phyloP scores from a whole-genome alignment of 2,113 vertebrate genomes.

The Cacatua alba region DNA sequence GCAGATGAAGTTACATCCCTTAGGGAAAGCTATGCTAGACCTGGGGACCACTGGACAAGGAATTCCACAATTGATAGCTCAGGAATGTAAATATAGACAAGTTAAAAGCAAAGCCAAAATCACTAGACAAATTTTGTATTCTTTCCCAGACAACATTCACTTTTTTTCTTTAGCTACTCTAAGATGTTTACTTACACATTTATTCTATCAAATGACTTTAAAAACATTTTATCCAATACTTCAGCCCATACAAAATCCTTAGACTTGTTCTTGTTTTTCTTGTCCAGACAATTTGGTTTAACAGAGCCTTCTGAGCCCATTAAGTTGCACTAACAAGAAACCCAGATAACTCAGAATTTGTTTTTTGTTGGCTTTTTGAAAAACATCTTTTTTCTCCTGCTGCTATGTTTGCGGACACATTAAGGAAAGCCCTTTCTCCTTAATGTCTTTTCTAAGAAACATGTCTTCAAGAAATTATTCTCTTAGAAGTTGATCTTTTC shows the following conservation, averaged over 20 bases:
- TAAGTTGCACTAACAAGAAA: neutral
- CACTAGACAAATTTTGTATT: neutral
- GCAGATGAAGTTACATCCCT: slow-evolving; percentile 61
- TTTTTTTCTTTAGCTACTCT: neutral
- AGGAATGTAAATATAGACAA: slow-evolving; percentile 61
- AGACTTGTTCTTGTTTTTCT: neutral
- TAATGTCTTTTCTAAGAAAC: neutral
- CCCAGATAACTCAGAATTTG: neutral
- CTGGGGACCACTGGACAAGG: slow-evolving; percentile 29
- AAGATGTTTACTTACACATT: neutral
- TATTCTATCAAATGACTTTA: neutral
- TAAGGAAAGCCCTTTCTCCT: neutral
- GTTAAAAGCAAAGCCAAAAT: slow-evolving; percentile 42
- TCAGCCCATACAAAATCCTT: neutral
- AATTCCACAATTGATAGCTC: slow-evolving; percentile 40
- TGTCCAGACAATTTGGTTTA: neutral
- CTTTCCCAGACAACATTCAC: neutral
- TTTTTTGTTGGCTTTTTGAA: neutral
- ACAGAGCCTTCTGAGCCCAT: neutral
- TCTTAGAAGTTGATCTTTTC: neutral
- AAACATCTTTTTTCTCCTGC: neutral
- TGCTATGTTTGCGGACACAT: neutral
- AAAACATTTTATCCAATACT: neutral
- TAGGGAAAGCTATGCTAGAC: slow-evolving; percentile 43
- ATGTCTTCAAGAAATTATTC: neutral